A percentile compares a stretch with the other conserved stretches of the same genome.
phyloP scores from a whole-genome alignment of 2,113 vertebrate genomes.

The Channa maculata region DNA sequence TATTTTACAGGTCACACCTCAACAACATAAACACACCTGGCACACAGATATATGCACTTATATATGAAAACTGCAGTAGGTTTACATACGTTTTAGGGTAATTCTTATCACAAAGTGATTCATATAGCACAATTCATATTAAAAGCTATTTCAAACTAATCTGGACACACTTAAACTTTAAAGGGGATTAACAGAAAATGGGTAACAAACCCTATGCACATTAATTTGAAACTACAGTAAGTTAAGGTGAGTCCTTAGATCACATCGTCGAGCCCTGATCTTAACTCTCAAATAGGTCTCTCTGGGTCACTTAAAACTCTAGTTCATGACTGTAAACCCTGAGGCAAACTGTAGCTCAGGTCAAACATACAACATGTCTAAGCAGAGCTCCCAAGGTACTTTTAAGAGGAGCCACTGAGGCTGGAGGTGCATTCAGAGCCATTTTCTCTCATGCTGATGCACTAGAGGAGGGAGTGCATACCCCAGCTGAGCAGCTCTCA shows the following conservation, averaged over 20 bases:
- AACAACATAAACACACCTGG: too few species aligned
- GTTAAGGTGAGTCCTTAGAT: not conserved
- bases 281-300: not conserved
- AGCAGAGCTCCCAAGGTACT: slow-evolving; percentile 85
- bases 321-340: slow-evolving; percentile 24
- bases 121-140: too few species aligned
- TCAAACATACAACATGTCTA: slow-evolving; percentile 82
- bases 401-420: slow-evolving; percentile 76
- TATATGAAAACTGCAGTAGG: too few species aligned
- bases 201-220: too few species aligned
- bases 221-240: not conserved
- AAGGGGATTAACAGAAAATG: too few species aligned
- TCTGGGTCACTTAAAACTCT: not conserved
- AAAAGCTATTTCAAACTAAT: too few species aligned
- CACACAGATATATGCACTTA: too few species aligned
- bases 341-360: slow-evolving; percentile 57
- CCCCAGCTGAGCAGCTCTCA: slow-evolving; percentile 89
- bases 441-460: slow-evolving; percentile 85
- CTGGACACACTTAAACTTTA: too few species aligned
- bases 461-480: slow-evolving; percentile 83
- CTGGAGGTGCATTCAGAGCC: slow-evolving; percentile 58
- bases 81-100: too few species aligned
- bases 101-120: too few species aligned
- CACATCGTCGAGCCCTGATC: not conserved
- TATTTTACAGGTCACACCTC: too few species aligned